A percentile compares a stretch with the other conserved stretches of the same genome.
Evolutionary conservation across 2,888 invertebrate species (phyloP).

Genomic region (Caenorhabditis sinica): DNA sequence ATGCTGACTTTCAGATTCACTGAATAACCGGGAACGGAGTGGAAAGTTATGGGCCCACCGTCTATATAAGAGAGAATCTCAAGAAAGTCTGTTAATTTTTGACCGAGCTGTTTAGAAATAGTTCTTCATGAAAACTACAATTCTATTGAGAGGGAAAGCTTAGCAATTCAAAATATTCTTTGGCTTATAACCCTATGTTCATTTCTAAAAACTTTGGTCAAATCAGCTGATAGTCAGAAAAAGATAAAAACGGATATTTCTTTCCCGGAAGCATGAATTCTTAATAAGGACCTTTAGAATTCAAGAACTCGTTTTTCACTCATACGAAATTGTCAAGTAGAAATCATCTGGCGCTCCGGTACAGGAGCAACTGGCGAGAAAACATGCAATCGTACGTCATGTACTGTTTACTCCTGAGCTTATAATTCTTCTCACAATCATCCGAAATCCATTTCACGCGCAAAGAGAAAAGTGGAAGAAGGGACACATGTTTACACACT

Average conservation of each 20-base stretch:
- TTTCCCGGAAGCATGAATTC: neutral
- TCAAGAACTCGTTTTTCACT: neutral
- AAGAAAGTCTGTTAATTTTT: too few species aligned
- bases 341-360: neutral
- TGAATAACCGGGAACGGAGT: too few species aligned
- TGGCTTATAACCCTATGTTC: too few species aligned
- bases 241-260: neutral
- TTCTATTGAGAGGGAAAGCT: too few species aligned
- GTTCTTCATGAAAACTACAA: too few species aligned
- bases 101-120: too few species aligned
- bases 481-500: slow-evolving; percentile 40
- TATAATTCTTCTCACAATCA: slow-evolving; percentile 15
- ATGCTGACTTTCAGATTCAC: too few species aligned
- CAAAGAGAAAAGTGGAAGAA: slow-evolving; percentile 1
- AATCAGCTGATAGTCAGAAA: neutral
- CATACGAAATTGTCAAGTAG: neutral
- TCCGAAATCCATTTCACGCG: slow-evolving; percentile 56
- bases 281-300: neutral
- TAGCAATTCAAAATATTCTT: too few species aligned
- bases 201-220: too few species aligned
- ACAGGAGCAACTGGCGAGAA: slow-evolving; percentile 4
- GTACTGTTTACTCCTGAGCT: slow-evolving; percentile 35
- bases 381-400: slow-evolving; percentile 56
- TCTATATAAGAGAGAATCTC: too few species aligned
- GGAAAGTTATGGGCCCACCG: too few species aligned